These are phyloP conservation scores for Drosophila ercepeae DNA, from an alignment of 1,140 invertebrate species.

Conservation along the genomic window DNA sequence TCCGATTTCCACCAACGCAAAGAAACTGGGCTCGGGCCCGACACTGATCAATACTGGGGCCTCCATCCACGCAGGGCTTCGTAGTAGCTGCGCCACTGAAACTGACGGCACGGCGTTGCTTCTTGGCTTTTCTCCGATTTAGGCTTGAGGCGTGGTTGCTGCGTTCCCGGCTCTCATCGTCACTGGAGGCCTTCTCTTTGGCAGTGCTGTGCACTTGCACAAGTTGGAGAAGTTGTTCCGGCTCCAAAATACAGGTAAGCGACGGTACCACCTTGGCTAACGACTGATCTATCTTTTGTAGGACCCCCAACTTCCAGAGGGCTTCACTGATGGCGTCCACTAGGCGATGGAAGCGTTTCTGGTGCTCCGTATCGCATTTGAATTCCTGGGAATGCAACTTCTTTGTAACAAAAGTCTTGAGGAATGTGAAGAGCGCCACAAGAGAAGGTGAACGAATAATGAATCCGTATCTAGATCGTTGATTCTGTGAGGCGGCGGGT, in stretches of 20 bases:
- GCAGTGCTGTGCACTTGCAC: constrained; percentile 62
- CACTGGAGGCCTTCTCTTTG: constrained; percentile 70
- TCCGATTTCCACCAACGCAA: constrained; percentile 2
- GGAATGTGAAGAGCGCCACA: constrained; percentile 61
- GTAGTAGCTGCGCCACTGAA: constrained; percentile 53
- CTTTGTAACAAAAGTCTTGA: constrained; percentile 72
- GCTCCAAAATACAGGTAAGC: constrained; percentile 43
- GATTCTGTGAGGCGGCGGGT: background rate
- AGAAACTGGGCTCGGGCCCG: constrained; percentile 27
- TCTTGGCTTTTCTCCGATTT: constrained; percentile 62
- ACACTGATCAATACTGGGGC: constrained; percentile 41
- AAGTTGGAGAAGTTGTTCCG: constrained; percentile 66
- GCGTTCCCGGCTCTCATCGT: constrained; percentile 75
- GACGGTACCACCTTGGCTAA: constrained; percentile 19
- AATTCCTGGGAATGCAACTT: constrained; percentile 77
- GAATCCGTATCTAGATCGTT: constrained; percentile 60
- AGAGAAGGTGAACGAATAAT: constrained; percentile 63
- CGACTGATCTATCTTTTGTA: constrained; percentile 72
- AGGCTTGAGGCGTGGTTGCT: constrained; percentile 58
- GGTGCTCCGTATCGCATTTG: constrained; percentile 50
- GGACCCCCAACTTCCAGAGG: constrained; percentile 69
- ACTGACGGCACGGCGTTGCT: constrained; percentile 61
- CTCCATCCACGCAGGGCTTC: constrained; percentile 6
- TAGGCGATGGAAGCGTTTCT: constrained; percentile 61
- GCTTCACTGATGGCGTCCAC: constrained; percentile 71